Evolutionary conservation across 2,888 invertebrate genomes (phyloP), one percentile per base, ranked within the genome.

Genomic region (Apantesis nais): DNA sequence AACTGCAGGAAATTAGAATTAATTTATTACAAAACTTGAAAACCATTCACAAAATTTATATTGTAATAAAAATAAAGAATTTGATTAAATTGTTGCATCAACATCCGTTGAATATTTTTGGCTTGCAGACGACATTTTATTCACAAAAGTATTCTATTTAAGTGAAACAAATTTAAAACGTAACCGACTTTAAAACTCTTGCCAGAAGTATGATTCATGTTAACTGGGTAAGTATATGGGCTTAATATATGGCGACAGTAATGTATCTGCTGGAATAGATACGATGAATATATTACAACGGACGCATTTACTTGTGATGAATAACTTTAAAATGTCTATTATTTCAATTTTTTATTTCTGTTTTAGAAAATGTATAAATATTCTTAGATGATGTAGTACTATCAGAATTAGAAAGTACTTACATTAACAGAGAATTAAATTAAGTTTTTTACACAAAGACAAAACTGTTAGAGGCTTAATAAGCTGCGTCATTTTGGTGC

Each of bases 401-500:
- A n/a, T n/a, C n/a, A n/a, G n/a, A n/a, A n/a, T n/a, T n/a, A n/a
- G n/a, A n/a, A n/a, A n/a, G n/a, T n/a, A n/a, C n/a, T n/a, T n/a
- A n/a, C n/a, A n/a, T n/a, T n/a, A n/a, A n/a, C n/a, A n/a, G n/a
- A n/a, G n/a, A n/a, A n/a, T n/a, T n/a, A n/a, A n/a, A n/a, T n/a
- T n/a, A n/a, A n/a, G n/a, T n/a, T n/a, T n/a, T n/a, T n/a, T n/a
- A n/a, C n/a, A n/a, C n/a, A n/a, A n/a, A 52, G 52, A 52, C 8
- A 2, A 52, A 52, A 52, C n/a, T n/a, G 12, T 34, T 25, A 25
- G 25, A 25, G 25, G 4, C n/a, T 14, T 25, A 55, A 5, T 25
- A n/a, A 52, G 1, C n/a, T 29, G 77, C 71, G 69, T 22, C 19
- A 11, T 81, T 75, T 82, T 81, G 77, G 76, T 68, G 77, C 65